Percentiles rank a stretch among this genome's conserved stretches.
phyloP scores from a whole-genome alignment of 2,113 vertebrate species.

The Marcusenius ussheri region DNA sequence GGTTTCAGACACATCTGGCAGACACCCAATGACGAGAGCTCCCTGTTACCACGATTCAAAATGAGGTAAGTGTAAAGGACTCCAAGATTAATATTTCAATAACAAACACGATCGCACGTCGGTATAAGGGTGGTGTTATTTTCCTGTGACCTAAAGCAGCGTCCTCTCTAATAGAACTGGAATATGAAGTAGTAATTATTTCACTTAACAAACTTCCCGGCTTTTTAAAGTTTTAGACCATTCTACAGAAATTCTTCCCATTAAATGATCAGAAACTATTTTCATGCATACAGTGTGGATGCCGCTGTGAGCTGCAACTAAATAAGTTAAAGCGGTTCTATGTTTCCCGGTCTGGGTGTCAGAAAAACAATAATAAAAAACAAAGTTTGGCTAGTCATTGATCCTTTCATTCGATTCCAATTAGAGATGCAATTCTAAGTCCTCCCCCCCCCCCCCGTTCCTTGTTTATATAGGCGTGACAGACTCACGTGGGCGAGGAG shows the following conservation, averaged over 20 bases:
- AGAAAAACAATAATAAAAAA: neutral
- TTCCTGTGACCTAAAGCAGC: neutral
- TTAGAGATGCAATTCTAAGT: neutral
- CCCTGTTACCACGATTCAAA: neutral
- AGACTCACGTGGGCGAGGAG: neutral
- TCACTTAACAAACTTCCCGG: neutral
- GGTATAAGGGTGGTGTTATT: neutral
- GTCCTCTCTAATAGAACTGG: neutral
- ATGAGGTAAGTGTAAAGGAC: neutral
- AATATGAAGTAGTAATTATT: neutral
- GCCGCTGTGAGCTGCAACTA: neutral
- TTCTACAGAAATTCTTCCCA: neutral
- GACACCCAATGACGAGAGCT: neutral
- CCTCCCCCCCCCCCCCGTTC: neutral
- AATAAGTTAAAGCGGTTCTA: neutral
- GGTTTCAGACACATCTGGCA: neutral
- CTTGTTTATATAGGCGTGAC: neutral
- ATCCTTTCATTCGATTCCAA: neutral
- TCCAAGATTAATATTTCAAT: neutral
- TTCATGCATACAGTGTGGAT: neutral
- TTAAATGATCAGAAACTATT: neutral
- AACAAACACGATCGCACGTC: neutral
- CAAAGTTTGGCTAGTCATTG: neutral
- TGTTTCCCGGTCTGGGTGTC: neutral
- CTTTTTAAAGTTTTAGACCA: neutral